Evolutionary conservation across 2,888 invertebrate species (phyloP).

Genomic region (Parasteatoda lunata): DNA sequence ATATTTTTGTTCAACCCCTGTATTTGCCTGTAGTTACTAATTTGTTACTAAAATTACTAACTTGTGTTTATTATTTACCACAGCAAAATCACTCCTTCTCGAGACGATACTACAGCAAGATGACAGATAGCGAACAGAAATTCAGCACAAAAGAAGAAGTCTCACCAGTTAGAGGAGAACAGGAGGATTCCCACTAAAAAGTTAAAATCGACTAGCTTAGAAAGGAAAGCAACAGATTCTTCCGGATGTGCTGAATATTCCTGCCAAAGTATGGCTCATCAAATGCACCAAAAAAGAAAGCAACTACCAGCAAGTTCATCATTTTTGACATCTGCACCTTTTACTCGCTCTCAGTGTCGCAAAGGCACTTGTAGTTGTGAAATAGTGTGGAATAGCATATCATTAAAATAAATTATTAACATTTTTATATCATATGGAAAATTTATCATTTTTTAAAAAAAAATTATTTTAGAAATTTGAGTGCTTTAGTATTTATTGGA

Average conservation of each 20-base stretch:
- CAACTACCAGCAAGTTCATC: neutral
- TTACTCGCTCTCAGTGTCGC: conserved; percentile 51
- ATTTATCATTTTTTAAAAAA: neutral
- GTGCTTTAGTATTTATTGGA: too few relatives aligned
- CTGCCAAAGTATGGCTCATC: neutral
- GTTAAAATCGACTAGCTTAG: neutral
- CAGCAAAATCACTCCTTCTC: conserved; percentile 4
- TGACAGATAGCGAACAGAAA: conserved; percentile 47
- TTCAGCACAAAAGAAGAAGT: neutral
- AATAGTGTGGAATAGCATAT: conserved; percentile 48
- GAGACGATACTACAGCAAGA: conserved; percentile 30
- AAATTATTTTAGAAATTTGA: too few relatives aligned
- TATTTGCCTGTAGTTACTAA: too few relatives aligned
- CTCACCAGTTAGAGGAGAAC: neutral
- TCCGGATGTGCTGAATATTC: neutral
- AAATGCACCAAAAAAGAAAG: neutral
- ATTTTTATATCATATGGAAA: neutral
- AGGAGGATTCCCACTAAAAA: neutral
- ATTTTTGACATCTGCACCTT: conserved; percentile 18
- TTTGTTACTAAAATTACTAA: too few relatives aligned
- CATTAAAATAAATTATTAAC: conserved; percentile 35
- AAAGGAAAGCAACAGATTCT: neutral
- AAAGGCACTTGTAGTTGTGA: conserved; percentile 46
- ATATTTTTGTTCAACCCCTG: too few relatives aligned
- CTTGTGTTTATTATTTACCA: neutral